Evolutionary conservation across 1,140 invertebrate species (phyloP).

Genomic region (Dendroctonus ponderosae): DNA sequence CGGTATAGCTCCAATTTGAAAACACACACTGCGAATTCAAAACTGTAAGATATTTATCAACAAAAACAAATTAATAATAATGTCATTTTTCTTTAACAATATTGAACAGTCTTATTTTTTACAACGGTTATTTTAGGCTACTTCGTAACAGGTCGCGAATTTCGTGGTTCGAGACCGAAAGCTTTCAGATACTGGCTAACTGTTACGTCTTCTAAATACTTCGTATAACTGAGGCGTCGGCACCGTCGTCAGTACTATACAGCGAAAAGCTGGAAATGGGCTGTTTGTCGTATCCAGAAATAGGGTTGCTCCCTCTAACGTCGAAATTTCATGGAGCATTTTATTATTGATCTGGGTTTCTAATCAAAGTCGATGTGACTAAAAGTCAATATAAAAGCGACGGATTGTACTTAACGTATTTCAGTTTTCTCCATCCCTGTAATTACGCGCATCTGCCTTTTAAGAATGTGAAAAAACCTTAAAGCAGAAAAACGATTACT

Average conservation of each 20-base stretch:
- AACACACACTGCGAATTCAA: no score
- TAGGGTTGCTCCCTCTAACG: conserved; percentile 28
- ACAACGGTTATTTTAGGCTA: conserved; percentile 16
- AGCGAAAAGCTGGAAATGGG: conserved; percentile 9
- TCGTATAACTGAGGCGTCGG: conserved; percentile 33
- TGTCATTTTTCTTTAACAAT: no score
- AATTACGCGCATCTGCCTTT: no score
- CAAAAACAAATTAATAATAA: no score
- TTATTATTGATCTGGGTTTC: conserved; percentile 11
- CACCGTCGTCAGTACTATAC: conserved; percentile 3
- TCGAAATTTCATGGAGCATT: background rate
- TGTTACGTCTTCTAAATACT: conserved; percentile 7
- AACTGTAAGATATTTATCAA: no score
- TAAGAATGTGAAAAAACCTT: no score
- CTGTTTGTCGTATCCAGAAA: conserved; percentile 10
- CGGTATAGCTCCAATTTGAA: no score
- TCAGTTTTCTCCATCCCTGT: no score
- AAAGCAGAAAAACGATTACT: no score
- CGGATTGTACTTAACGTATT: no score
- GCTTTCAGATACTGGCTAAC: background rate
- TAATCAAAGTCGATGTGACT: background rate
- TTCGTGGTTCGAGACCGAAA: conserved; percentile 1
- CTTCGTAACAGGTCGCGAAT: conserved; percentile 12
- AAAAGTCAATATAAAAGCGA: background rate
- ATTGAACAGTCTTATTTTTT: no score